Percentiles rank a stretch among this genome's conserved stretches.
These are phyloP conservation scores for Xylocampa areola DNA, from an alignment of 2,888 invertebrate species.

Conservation along the genomic window DNA sequence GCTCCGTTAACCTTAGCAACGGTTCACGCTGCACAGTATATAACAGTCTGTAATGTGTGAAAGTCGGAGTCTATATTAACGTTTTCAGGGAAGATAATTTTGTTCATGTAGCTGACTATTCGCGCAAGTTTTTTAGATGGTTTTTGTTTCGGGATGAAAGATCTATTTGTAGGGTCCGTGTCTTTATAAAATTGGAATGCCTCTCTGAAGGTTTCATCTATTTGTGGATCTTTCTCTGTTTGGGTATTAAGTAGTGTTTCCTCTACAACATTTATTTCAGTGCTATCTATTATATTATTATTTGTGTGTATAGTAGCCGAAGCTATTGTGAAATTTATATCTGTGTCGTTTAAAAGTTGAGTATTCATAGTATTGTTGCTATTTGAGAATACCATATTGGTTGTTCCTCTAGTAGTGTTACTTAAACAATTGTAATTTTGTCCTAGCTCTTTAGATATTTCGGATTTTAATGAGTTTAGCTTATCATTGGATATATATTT, in stretches of 20 bases:
- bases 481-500: slow-evolving; percentile 12
- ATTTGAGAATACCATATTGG: background rate
- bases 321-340: too few relatives aligned
- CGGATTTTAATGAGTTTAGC: slow-evolving; percentile 8
- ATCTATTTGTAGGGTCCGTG: slow-evolving; percentile 5
- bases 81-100: background rate
- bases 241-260: background rate
- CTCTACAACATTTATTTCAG: too few relatives aligned
- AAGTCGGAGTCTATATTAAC: background rate
- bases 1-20: slow-evolving; percentile 17
- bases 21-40: slow-evolving; percentile 23
- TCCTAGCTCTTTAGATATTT: slow-evolving; percentile 2
- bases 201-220: too few relatives aligned
- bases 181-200: slow-evolving; percentile 7
- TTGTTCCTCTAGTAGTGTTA: background rate
- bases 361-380: background rate
- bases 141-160: too few relatives aligned
- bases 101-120: slow-evolving; percentile 9
- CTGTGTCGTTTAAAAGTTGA: background rate
- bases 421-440: background rate
- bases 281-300: too few relatives aligned
- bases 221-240: background rate
- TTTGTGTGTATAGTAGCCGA: too few relatives aligned
- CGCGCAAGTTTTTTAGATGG: slow-evolving; percentile 10
- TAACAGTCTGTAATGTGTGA: slow-evolving; percentile 6